Base-by-base conservation (phyloP, 2,888 invertebrate species). In the Machimus atricapillus region DNA sequence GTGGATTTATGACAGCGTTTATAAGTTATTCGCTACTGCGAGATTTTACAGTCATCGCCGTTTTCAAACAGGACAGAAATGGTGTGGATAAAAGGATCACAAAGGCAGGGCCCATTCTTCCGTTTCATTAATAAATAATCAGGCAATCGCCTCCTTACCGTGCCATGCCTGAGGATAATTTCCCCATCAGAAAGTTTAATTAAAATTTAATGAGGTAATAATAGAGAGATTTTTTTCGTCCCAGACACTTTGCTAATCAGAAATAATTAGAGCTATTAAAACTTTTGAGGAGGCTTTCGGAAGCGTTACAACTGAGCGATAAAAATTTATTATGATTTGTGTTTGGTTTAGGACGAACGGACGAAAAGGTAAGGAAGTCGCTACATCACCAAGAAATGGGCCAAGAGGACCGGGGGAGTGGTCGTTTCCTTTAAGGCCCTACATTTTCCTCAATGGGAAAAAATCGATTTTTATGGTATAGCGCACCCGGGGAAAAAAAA, bases 291-390 rank as follows among this genome's bases (percentile, higher is more conserved):
- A 52, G 52, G 79, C 27, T 52, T 52, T 79, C 31, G 52, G 79
- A 79, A 46, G 46, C 79, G 52, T 79, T 79, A 46, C 52, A 79
- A 46, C 27, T 79, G 79, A 31, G 52, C 52, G 79, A 79, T 79
- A 79, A 79, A 79, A 79, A 79, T 79, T 79, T 79, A 79, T 79
- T 52, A 79, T 79, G 79, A 79, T 79, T 79, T 79, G 79, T 79
- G 27, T 46, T 52, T 40, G 78, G 37, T 40, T 37, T 79, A 34
- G 16, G 27, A 52, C 27, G 46, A 31, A 8, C 2, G n/a, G 79
- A 14, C 0, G 16, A 7, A 16, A n/a, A 52, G 12, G 79, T 43
- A 14, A 52, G 9, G 79, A 12, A 56, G 66, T 23, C 8, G 23
- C 19, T 23, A 66, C 23, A 31, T 19, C 46, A 52, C 14, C 46